A percentile compares a stretch with the other conserved stretches of the same genome.
Evolutionary conservation across 2,113 vertebrate genomes (phyloP).

Genomic region (Perca fluviatilis): DNA sequence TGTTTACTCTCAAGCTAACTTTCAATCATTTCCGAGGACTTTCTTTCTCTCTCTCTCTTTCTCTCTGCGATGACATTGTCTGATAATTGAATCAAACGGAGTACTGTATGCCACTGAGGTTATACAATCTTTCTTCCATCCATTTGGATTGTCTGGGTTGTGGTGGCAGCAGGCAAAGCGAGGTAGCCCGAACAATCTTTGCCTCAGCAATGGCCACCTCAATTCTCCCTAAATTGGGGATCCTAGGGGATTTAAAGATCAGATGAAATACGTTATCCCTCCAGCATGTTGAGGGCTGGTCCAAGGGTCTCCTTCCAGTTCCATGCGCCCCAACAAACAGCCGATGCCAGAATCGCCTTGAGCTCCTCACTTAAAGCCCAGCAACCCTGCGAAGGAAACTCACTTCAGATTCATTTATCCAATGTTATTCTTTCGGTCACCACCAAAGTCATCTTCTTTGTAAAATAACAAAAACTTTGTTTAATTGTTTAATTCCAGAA

Average conservation of each 20-base stretch:
- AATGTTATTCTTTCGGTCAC: background rate
- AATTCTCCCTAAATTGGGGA: background rate
- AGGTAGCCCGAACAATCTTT: background rate
- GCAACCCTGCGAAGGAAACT: too few species aligned
- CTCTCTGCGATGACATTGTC: background rate
- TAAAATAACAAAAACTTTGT: too few species aligned
- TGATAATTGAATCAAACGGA: background rate
- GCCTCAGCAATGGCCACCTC: background rate
- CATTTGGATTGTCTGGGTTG: background rate
- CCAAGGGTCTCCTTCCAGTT: background rate
- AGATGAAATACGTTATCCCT: background rate
- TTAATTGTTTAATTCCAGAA: background rate
- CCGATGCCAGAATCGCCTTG: background rate
- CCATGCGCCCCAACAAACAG: background rate
- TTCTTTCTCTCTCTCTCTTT: background rate
- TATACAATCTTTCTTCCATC: background rate
- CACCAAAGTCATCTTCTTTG: too few species aligned
- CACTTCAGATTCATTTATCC: background rate
- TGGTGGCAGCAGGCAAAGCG: background rate
- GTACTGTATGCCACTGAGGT: background rate
- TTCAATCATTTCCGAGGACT: conserved; percentile 1
- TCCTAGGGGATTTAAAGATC: too few species aligned
- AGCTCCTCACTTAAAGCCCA: background rate
- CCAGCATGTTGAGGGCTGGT: background rate
- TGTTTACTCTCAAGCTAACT: background rate